Conservation (phyloP, 2,797 vertebrate species). For the Salmo trutta region DNA sequence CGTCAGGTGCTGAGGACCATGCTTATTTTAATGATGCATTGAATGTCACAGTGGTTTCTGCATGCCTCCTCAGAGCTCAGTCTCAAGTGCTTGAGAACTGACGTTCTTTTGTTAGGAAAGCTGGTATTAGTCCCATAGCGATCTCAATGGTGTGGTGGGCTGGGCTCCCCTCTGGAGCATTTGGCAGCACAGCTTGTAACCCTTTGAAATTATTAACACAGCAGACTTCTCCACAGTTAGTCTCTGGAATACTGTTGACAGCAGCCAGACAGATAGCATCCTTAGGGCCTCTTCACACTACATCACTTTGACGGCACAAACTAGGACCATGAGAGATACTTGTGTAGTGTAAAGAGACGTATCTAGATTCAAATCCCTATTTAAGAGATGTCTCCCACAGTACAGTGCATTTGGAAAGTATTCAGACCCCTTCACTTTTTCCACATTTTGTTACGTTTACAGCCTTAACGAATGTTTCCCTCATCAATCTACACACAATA, state of each 20-base stretch:
- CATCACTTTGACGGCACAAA: no score
- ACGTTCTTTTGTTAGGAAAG: conserved; percentile 20
- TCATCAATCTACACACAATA: no score
- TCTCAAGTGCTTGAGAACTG: conserved; percentile 33
- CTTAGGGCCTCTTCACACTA: no score
- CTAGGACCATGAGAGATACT: no score
- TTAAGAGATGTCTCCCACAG: no score
- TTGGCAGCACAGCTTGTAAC: conserved; percentile 31
- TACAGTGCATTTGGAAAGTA: no score
- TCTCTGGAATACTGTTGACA: conserved; percentile 36
- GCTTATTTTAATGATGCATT: conserved; percentile 60
- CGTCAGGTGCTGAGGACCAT: conserved; percentile 62
- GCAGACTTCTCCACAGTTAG: conserved; percentile 35
- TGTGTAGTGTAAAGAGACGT: no score
- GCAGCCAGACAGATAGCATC: conserved; percentile 28
- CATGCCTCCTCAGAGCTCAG: conserved; percentile 37
- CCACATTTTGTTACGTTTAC: no score
- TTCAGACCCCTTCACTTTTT: no score
- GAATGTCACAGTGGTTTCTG: conserved; percentile 48
- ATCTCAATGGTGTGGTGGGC: conserved; percentile 21
- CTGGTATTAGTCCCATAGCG: conserved; percentile 17
- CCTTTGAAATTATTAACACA: conserved; percentile 33
- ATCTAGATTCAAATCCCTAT: no score
- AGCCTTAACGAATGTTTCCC: no score
- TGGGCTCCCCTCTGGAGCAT: conserved; percentile 23